A percentile compares a stretch with the other conserved stretches of the same genome.
These are phyloP conservation scores for Calypte anna DNA, from an alignment of 2,113 vertebrate species.

Conservation along the genomic window DNA sequence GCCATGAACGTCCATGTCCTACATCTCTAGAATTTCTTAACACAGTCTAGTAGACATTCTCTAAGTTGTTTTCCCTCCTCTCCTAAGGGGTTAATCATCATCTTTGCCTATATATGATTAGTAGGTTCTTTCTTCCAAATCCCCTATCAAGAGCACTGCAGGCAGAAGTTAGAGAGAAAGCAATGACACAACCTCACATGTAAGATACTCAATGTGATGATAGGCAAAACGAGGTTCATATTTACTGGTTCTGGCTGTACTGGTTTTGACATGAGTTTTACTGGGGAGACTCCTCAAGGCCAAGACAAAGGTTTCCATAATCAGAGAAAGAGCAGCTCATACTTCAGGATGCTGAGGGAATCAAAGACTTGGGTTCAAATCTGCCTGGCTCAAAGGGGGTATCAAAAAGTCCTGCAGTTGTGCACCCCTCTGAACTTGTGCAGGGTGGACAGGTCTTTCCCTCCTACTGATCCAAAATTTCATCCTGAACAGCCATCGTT, in stretches of 20 bases:
- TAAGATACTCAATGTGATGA: not conserved
- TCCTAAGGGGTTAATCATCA: not conserved
- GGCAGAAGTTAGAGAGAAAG: not conserved
- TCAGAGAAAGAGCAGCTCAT: not conserved
- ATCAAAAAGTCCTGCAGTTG: not conserved
- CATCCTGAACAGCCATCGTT: not conserved
- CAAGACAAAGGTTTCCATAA: not conserved
- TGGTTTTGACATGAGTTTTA: not conserved
- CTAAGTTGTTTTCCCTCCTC: not conserved
- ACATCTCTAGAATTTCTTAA: not conserved
- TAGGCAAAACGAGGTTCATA: not conserved
- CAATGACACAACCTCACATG: not conserved
- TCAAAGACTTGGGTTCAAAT: not conserved
- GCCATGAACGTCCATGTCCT: not conserved
- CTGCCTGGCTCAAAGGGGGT: not conserved
- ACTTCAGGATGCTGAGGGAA: not conserved
- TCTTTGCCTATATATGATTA: not conserved
- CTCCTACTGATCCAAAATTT: accelerated
- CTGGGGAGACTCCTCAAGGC: not conserved
- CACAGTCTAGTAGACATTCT: not conserved
- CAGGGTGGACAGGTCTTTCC: not conserved
- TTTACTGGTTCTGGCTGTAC: not conserved
- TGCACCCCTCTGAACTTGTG: not conserved
- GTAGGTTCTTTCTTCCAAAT: not conserved
- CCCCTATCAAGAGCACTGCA: not conserved